Conservation (phyloP, 2,888 invertebrate genomes). For the Eledona agricola region DNA sequence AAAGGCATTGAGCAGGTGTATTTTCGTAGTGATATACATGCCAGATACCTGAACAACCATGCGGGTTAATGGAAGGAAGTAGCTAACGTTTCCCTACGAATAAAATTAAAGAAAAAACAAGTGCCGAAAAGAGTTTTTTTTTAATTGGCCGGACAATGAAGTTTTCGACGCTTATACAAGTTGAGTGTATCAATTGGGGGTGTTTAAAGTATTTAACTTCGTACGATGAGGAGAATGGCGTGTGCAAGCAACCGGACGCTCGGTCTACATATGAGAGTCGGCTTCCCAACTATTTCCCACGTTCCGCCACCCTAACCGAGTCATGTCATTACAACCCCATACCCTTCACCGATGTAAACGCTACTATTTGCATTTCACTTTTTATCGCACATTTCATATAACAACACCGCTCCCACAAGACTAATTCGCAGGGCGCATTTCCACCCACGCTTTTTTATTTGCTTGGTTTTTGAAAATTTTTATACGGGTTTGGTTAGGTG, state of each 20-base stretch:
- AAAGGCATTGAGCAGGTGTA: conserved; percentile 14
- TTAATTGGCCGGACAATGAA: too few species aligned
- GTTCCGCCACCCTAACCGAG: conserved; percentile 58
- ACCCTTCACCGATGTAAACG: conserved; percentile 37
- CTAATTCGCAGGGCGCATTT: conserved; percentile 3
- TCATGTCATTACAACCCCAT: conserved; percentile 58
- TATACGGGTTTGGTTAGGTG: too few species aligned
- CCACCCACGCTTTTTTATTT: too few species aligned
- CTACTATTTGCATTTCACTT: conserved; percentile 52
- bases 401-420: conserved; percentile 2
- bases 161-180: too few species aligned
- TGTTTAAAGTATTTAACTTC: conserved; percentile 23
- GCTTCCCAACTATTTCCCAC: conserved; percentile 60
- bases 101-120: conserved; percentile 6
- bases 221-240: conserved; percentile 41
- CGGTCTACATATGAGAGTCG: conserved; percentile 58
- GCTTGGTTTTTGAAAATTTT: too few species aligned
- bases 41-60: conserved; percentile 20
- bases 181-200: too few species aligned
- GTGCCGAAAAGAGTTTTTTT: conserved; percentile 6
- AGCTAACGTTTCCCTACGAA: conserved; percentile 10
- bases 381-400: conserved; percentile 39
- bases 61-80: conserved; percentile 9
- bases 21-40: conserved; percentile 8
- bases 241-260: conserved; percentile 49